Evolutionary conservation across 2,113 vertebrate genomes (phyloP).

Genomic region (Pygoscelis antarcticus): DNA sequence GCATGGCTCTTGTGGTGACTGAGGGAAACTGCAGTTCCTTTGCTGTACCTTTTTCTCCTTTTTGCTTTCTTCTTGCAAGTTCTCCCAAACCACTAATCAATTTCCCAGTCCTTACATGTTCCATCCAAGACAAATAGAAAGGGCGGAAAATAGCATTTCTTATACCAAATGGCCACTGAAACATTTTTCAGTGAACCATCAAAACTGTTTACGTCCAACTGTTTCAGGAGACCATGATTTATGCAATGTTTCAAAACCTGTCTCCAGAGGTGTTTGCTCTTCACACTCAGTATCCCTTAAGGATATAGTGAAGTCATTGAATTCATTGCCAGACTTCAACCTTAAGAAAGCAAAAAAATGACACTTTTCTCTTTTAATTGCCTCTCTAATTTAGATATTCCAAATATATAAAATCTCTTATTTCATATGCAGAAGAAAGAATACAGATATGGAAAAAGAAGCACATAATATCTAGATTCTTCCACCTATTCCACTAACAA

Average conservation of each 20-base stretch:
- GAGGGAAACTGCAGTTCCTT: neutral
- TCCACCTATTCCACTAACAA: neutral
- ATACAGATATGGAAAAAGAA: neutral
- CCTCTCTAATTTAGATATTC: neutral
- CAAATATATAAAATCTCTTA: neutral
- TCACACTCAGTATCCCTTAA: neutral
- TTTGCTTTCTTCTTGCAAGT: slow-evolving; percentile 14
- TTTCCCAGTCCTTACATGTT: neutral
- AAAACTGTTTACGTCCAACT: neutral
- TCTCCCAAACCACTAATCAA: slow-evolving; percentile 18
- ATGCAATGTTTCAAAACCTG: neutral
- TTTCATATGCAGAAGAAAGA: neutral
- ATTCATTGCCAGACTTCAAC: neutral
- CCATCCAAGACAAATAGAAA: slow-evolving; percentile 30
- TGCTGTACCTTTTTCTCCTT: neutral
- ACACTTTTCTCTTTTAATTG: neutral
- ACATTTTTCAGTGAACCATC: neutral
- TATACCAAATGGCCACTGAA: neutral
- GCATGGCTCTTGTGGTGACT: neutral
- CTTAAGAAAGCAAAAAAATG: neutral
- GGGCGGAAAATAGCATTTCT: neutral
- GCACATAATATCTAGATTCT: neutral
- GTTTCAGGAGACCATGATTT: neutral
- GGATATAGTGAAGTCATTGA: neutral
- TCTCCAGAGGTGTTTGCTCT: neutral